Conservation (phyloP, 2,113 vertebrate species). For the Platichthys flesus region DNA sequence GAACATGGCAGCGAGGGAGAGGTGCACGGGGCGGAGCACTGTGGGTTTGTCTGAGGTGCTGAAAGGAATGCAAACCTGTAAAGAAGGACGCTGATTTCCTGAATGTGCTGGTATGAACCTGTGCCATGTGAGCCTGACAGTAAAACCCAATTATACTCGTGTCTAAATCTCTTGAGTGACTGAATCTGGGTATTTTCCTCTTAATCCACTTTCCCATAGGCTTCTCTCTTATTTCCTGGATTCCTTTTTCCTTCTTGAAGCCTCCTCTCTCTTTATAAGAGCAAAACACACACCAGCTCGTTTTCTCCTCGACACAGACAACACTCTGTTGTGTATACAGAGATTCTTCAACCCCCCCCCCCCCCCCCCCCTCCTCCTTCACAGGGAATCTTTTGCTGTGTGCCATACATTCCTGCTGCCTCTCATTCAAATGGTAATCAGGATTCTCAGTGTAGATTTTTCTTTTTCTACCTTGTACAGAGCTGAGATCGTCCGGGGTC, state of each 20-base stretch:
- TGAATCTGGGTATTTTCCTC: conserved; percentile 12
- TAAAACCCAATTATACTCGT: conserved; percentile 42
- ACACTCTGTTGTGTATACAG: conserved; percentile 67
- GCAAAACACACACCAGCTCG: conserved; percentile 62
- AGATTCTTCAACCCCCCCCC: conserved; percentile 19
- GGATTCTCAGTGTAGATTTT: conserved; percentile 67
- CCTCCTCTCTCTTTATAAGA: conserved; percentile 45
- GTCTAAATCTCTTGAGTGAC: conserved; percentile 46
- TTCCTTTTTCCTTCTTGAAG: conserved; percentile 26
- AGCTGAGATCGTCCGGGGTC: conserved; percentile 61
- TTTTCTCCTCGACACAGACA: conserved; percentile 60
- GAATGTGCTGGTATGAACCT: conserved; percentile 46
- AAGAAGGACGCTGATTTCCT: conserved; percentile 42
- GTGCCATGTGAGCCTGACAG: conserved; percentile 45
- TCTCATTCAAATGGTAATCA: conserved; percentile 75
- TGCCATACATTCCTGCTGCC: conserved; percentile 74
- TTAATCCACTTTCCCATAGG: conserved; percentile 68
- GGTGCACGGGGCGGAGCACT: conserved; percentile 27
- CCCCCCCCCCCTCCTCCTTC: not conserved
- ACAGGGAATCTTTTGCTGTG: conserved; percentile 62
- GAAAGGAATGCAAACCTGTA: conserved; percentile 47
- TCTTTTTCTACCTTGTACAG: conserved; percentile 51
- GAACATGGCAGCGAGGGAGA: not conserved
- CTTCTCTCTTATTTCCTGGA: conserved; percentile 45
- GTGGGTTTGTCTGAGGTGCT: conserved; percentile 45